phyloP scores from a whole-genome alignment of 2,113 vertebrate genomes.

The Vidua macroura region DNA sequence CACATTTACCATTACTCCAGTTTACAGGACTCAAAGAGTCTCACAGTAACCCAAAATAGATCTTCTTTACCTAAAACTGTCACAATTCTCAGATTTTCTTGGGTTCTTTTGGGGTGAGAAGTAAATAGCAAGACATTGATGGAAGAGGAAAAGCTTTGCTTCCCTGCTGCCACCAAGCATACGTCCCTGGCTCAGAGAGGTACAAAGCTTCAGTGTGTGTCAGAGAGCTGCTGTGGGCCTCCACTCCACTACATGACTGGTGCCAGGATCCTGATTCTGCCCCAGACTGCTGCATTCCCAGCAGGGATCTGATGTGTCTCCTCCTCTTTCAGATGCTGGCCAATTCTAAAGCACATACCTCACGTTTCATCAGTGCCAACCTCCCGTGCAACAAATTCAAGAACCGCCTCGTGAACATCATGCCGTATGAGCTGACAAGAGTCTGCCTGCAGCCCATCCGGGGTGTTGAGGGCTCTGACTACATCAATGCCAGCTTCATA shows the following conservation, averaged over 20 bases:
- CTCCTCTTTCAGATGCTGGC: conserved; percentile 82
- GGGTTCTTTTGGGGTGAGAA: conserved; percentile 27
- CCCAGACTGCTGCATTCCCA: not conserved
- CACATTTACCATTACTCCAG: not conserved
- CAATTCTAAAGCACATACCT: conserved; percentile 92
- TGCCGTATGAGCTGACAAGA: conserved; percentile 93
- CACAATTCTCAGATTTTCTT: conserved; percentile 22
- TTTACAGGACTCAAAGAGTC: not conserved
- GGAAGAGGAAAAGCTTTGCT: not conserved
- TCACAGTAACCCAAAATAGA: conserved; percentile 28
- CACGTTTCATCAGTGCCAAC: conserved; percentile 95
- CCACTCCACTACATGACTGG: not conserved
- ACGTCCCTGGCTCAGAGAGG: not conserved
- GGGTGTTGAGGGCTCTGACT: conserved; percentile 94
- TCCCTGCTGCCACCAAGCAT: accelerated
- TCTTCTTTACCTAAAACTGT: conserved; percentile 40
- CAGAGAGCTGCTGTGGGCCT: not conserved
- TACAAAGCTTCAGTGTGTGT: not conserved
- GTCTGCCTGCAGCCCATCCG: conserved; percentile 94
- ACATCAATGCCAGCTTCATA: conserved; percentile 96
- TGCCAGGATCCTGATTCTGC: accelerated
- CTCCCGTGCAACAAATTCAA: conserved; percentile 98
- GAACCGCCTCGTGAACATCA: conserved; percentile 94
- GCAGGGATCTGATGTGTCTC: not conserved
- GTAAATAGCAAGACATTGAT: conserved; percentile 15